A percentile compares a stretch with the other conserved stretches of the same genome.
Evolutionary conservation across 2,888 invertebrate genomes (phyloP).

Genomic region (Nymphalis polychloros): DNA sequence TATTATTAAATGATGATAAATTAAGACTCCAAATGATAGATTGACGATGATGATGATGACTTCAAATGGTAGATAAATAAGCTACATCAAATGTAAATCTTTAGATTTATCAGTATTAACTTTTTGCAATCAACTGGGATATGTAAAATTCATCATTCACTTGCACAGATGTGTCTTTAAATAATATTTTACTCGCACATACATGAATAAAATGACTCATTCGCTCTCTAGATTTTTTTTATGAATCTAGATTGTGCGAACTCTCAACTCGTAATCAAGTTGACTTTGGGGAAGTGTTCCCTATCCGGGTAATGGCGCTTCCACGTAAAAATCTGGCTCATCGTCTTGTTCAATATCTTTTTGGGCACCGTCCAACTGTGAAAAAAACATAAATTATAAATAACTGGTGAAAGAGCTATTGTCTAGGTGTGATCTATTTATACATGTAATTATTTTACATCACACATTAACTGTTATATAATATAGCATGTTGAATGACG

Average conservation of each 20-base stretch:
- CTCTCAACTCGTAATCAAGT: neutral
- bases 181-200: neutral
- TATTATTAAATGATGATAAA: too few species aligned
- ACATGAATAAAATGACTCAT: neutral
- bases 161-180: neutral
- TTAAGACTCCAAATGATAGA: too few species aligned
- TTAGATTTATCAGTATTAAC: neutral
- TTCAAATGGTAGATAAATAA: too few species aligned
- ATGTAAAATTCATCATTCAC: neutral
- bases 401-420: slow-evolving; percentile 27
- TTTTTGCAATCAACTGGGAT: neutral
- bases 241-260: neutral
- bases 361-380: slow-evolving; percentile 93
- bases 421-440: slow-evolving; percentile 30
- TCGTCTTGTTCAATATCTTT: slow-evolving; percentile 90
- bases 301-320: slow-evolving; percentile 91
- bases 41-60: too few species aligned
- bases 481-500: neutral
- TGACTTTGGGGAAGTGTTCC: neutral
- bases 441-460: slow-evolving; percentile 23
- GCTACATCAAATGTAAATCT: too few species aligned
- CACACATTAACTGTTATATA: slow-evolving; percentile 10
- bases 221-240: neutral
- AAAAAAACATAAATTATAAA: slow-evolving; percentile 28
- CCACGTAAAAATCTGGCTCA: slow-evolving; percentile 97